Conservation (phyloP, 1,140 invertebrate genomes). For the Drosophila orena region DNA sequence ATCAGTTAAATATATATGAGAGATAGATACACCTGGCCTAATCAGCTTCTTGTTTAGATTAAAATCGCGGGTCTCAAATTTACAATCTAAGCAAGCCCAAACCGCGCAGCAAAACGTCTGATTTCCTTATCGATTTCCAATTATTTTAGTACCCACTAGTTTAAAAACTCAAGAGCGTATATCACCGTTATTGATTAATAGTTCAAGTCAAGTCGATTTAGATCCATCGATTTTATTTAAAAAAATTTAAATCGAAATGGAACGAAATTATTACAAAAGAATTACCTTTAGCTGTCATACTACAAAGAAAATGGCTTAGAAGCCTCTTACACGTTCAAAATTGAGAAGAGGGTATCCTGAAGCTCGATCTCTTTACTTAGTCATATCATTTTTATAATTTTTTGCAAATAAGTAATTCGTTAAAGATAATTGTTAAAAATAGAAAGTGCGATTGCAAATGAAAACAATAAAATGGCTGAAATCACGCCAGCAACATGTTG, state of each 20-base stretch:
- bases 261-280: too few relatives aligned
- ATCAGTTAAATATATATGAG: constrained; percentile 29
- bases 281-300: too few relatives aligned
- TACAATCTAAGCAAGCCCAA: constrained; percentile 28
- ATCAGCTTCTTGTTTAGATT: constrained; percentile 46
- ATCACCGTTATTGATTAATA: not conserved
- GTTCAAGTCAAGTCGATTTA: not conserved
- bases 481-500: constrained; percentile 26
- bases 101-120: constrained; percentile 13
- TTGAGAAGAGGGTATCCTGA: constrained; percentile 2
- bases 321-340: not conserved
- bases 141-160: constrained; percentile 26
- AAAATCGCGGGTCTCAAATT: constrained; percentile 34
- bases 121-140: constrained; percentile 42
- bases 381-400: constrained; percentile 18
- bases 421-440: constrained; percentile 32
- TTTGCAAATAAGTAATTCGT: constrained; percentile 2
- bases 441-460: constrained; percentile 35
- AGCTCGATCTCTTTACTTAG: not conserved
- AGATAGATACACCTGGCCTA: constrained; percentile 34
- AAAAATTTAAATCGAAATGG: too few relatives aligned
- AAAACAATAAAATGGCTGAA: constrained; percentile 37
- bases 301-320: too few relatives aligned
- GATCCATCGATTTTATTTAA: not conserved
- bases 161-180: not conserved